Evolutionary conservation across 2,888 invertebrate species (phyloP).

Genomic region (Esperia sulphurella): DNA sequence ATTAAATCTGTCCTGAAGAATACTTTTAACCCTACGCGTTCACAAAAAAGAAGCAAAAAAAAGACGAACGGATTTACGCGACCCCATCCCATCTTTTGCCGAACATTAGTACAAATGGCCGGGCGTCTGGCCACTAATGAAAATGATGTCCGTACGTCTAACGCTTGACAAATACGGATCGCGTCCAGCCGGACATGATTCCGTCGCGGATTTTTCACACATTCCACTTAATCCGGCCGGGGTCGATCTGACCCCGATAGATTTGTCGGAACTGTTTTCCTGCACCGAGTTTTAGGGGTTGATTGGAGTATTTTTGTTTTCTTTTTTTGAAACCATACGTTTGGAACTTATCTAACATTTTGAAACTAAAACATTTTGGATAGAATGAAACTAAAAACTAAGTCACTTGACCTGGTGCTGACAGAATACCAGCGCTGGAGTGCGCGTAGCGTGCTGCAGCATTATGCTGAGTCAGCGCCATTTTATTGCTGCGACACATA

Average conservation of each 20-base stretch:
- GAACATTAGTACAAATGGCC: conserved; percentile 62
- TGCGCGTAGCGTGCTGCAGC: too few relatives aligned
- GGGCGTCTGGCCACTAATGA: conserved; percentile 50
- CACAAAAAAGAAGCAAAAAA: conserved; percentile 3
- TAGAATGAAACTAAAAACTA: too few relatives aligned
- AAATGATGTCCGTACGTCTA: conserved; percentile 51
- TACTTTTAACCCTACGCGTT: neutral
- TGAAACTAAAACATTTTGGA: too few relatives aligned
- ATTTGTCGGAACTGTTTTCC: conserved; percentile 19
- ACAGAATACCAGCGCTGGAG: too few relatives aligned
- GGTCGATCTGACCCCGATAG: conserved; percentile 29
- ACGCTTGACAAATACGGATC: conserved; percentile 50
- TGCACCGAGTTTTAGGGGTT: neutral
- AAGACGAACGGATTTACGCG: conserved; percentile 16
- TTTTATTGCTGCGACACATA: too few relatives aligned
- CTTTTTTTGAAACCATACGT: neutral
- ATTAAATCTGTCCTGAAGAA: too few relatives aligned
- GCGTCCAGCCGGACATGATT: conserved; percentile 22
- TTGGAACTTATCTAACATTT: too few relatives aligned
- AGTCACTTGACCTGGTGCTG: too few relatives aligned
- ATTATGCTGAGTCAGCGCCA: too few relatives aligned
- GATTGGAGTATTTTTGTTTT: neutral
- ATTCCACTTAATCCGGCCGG: conserved; percentile 23
- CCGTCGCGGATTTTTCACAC: conserved; percentile 40
- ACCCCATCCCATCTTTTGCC: conserved; percentile 29